Conservation (phyloP, 2,888 invertebrate genomes). For the Dermolepida albohirtum region DNA sequence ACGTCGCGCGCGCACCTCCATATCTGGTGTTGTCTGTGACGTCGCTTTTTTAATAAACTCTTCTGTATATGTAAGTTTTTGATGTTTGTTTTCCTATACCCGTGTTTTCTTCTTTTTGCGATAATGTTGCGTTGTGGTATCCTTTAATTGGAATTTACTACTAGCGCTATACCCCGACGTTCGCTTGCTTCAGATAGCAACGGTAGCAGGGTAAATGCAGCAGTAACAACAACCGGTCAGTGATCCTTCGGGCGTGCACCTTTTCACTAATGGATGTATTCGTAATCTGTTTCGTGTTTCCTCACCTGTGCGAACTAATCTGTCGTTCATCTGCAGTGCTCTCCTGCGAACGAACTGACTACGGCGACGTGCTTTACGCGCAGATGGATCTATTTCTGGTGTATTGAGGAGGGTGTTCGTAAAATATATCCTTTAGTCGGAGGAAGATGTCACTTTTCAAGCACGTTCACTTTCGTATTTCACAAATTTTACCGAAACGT, state of each 20-base stretch:
- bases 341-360: slow-evolving; percentile 23
- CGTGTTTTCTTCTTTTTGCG: slow-evolving; percentile 4
- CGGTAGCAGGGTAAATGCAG: slow-evolving; percentile 2
- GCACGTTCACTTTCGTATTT: slow-evolving; percentile 27
- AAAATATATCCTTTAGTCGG: slow-evolving; percentile 21
- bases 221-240: slow-evolving; percentile 19
- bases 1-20: slow-evolving; percentile 36
- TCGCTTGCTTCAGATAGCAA: slow-evolving; percentile 2
- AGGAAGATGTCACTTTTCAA: slow-evolving; percentile 28
- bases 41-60: slow-evolving; percentile 29
- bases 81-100: slow-evolving; percentile 6
- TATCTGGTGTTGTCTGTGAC: slow-evolving; percentile 26
- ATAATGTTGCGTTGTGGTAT: background rate
- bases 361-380: slow-evolving; percentile 21
- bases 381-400: slow-evolving; percentile 33
- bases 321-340: slow-evolving; percentile 31
- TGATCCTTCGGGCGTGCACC: slow-evolving; percentile 33
- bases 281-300: slow-evolving; percentile 37
- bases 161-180: slow-evolving; percentile 2
- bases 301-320: slow-evolving; percentile 36
- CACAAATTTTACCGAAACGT: slow-evolving; percentile 13
- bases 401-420: slow-evolving; percentile 17
- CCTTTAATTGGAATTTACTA: slow-evolving; percentile 14
- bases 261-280: slow-evolving; percentile 31
- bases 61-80: slow-evolving; percentile 10